Conservation (phyloP, 2,113 vertebrate species). For the Brachyhypopomus occidentalis region DNA sequence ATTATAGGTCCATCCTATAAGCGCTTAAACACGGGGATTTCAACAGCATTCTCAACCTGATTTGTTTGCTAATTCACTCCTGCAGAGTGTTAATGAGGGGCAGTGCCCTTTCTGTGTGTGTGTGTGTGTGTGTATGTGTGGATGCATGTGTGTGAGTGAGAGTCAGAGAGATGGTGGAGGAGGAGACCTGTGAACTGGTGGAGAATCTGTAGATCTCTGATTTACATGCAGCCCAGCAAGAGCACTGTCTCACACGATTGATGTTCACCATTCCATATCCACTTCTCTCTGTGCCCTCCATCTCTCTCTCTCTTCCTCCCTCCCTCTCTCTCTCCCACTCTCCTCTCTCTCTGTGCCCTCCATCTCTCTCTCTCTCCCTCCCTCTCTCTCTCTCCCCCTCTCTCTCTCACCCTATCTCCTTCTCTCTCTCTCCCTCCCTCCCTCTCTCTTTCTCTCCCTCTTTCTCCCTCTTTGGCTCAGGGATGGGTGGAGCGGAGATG, state of each 20-base stretch:
- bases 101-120: neutral
- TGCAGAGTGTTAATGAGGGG: neutral
- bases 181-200: neutral
- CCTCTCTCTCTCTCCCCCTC: neutral
- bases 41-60: neutral
- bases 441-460: neutral
- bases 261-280: slow-evolving; percentile 6
- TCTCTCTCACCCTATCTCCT: neutral
- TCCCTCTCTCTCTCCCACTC: neutral
- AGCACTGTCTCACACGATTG: neutral
- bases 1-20: no score
- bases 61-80: neutral
- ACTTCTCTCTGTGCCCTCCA: neutral
- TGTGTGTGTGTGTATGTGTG: no score
- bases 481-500: neutral
- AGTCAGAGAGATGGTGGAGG: no score
- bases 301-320: neutral
- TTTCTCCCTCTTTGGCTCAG: neutral
- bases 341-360: neutral
- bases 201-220: neutral
- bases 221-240: neutral
- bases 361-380: neutral
- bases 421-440: neutral
- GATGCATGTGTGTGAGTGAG: no score
- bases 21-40: no score